Evolutionary conservation across 2,797 vertebrate genomes (phyloP).

Genomic region (Tadarida brasiliensis): DNA sequence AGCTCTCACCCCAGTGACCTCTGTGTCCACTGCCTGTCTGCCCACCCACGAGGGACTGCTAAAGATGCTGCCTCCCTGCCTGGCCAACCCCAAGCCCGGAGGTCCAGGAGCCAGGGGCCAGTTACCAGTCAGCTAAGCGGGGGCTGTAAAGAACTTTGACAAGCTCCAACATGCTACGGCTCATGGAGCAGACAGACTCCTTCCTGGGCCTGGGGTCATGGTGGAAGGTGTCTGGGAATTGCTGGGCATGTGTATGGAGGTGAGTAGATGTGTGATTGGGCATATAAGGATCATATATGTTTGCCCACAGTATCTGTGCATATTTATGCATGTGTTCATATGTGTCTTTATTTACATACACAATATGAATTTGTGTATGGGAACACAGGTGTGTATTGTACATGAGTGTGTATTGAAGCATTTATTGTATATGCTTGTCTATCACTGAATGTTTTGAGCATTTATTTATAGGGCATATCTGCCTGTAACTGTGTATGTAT

Average conservation of each 20-base stretch:
- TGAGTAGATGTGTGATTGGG: neutral
- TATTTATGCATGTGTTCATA: neutral
- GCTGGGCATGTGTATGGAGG: neutral
- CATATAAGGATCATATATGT: too few species aligned
- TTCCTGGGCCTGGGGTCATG: neutral
- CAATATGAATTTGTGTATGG: neutral
- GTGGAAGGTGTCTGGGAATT: neutral
- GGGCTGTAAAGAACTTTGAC: slow-evolving; percentile 9
- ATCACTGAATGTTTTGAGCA: neutral
- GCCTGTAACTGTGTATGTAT: neutral
- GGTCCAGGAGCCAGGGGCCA: slow-evolving; percentile 52
- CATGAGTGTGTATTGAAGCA: neutral
- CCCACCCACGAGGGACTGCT: slow-evolving; percentile 78
- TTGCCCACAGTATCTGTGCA: neutral
- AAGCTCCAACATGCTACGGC: neutral
- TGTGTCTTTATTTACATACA: slow-evolving; percentile 31
- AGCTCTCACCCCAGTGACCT: slow-evolving; percentile 79
- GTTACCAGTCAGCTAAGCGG: neutral
- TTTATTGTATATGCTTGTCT: neutral
- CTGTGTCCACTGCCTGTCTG: slow-evolving; percentile 67
- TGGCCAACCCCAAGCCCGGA: slow-evolving; percentile 18
- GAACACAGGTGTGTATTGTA: neutral
- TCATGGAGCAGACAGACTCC: neutral
- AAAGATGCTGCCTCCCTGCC: slow-evolving; percentile 47
- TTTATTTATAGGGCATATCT: neutral